phyloP scores from a whole-genome alignment of 2,113 vertebrate species.

The Cariama cristata region DNA sequence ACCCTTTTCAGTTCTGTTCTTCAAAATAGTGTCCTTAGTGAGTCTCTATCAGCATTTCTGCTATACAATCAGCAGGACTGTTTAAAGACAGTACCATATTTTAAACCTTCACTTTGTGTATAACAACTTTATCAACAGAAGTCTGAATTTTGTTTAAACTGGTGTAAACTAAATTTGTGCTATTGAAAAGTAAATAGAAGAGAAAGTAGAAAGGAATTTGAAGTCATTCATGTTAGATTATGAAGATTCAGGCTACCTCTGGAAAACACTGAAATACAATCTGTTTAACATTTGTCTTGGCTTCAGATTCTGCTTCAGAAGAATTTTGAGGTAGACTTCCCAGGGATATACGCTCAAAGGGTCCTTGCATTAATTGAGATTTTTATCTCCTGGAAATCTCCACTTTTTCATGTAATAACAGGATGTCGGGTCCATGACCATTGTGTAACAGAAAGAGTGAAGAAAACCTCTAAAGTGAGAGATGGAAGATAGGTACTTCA shows the following conservation, averaged over 20 bases:
- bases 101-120: neutral
- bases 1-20: neutral
- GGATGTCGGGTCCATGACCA: neutral
- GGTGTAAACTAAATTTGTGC: neutral
- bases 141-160: neutral
- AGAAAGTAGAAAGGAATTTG: neutral
- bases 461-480: conserved; percentile 45
- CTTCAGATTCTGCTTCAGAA: neutral
- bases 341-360: neutral
- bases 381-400: conserved; percentile 42
- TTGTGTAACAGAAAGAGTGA: conserved; percentile 2
- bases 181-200: neutral
- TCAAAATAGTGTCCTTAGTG: neutral
- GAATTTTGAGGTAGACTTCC: conserved; percentile 13
- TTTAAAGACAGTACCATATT: neutral
- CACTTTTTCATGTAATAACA: conserved; percentile 27
- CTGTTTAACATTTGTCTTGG: conserved; percentile 2
- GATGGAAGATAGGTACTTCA: conserved; percentile 48
- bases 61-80: neutral
- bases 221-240: neutral
- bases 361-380: conserved; percentile 27
- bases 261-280: neutral
- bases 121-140: neutral
- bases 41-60: neutral
- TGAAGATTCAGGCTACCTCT: neutral